Evolutionary conservation across 2,113 vertebrate genomes (phyloP).

Genomic region (Odontophorus gujanensis): DNA sequence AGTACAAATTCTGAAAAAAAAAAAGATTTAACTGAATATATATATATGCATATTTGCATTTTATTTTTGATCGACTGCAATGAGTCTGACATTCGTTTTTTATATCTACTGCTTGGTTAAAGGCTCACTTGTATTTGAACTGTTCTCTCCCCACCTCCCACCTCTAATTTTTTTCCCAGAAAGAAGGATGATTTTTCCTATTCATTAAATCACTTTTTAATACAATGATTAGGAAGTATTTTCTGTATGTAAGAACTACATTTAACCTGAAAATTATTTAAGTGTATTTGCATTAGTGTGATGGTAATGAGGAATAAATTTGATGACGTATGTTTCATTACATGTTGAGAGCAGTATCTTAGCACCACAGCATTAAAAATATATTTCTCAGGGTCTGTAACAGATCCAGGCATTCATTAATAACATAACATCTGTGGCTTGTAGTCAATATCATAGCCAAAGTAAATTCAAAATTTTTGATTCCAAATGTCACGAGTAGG

Average conservation of each 20-base stretch:
- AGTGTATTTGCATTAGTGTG: neutral
- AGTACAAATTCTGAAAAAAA: neutral
- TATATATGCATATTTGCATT: neutral
- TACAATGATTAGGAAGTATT: neutral
- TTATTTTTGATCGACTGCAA: neutral
- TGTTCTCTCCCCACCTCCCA: neutral
- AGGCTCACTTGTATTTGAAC: neutral
- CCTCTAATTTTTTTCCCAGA: neutral
- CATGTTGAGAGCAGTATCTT: neutral
- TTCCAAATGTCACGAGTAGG: neutral
- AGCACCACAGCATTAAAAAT: neutral
- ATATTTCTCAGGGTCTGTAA: neutral
- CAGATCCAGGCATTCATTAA: neutral
- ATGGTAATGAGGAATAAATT: neutral
- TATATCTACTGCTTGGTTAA: neutral
- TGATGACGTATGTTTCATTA: neutral
- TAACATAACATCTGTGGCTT: neutral
- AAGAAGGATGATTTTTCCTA: neutral
- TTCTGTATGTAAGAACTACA: neutral
- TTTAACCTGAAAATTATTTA: neutral
- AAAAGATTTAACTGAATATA: neutral
- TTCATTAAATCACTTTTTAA: neutral
- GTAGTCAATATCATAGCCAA: neutral
- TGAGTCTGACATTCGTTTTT: neutral
- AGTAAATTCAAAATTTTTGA: neutral